Percentiles rank a stretch among this genome's conserved stretches.
phyloP scores from a whole-genome alignment of 2,797 vertebrate genomes.

The Syndactyla subalaris region DNA sequence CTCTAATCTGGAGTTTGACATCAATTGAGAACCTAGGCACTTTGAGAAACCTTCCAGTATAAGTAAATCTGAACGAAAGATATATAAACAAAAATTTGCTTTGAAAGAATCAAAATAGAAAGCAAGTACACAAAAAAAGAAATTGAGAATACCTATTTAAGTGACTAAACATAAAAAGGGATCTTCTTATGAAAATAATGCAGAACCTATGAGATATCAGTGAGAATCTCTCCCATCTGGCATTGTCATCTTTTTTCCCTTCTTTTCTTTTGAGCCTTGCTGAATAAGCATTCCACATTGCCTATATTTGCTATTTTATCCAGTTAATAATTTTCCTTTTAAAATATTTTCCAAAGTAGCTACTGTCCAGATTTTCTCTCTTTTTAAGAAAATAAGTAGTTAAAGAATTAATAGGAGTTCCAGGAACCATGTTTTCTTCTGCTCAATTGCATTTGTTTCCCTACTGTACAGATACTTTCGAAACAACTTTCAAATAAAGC shows the following conservation, averaged over 20 bases:
- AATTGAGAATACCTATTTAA: neutral
- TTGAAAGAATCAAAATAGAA: neutral
- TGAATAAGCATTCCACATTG: neutral
- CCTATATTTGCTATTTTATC: neutral
- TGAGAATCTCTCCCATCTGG: neutral
- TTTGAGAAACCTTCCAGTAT: neutral
- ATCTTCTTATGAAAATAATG: neutral
- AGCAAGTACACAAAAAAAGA: neutral
- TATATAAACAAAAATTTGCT: neutral
- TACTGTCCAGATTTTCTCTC: neutral
- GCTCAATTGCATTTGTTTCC: neutral
- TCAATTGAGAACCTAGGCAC: neutral
- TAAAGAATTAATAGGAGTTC: neutral
- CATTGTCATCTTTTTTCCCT: neutral
- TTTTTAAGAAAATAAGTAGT: neutral
- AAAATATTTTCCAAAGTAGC: neutral
- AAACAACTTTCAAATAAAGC: neutral
- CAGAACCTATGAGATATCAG: neutral
- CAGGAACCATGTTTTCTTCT: neutral
- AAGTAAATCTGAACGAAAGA: neutral
- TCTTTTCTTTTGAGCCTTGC: neutral
- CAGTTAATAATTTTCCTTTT: neutral
- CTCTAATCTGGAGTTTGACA: neutral
- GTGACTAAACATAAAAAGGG: neutral
- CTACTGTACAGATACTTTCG: neutral